phyloP scores from a whole-genome alignment of 2,888 invertebrate species.

The Metalampra italica region DNA sequence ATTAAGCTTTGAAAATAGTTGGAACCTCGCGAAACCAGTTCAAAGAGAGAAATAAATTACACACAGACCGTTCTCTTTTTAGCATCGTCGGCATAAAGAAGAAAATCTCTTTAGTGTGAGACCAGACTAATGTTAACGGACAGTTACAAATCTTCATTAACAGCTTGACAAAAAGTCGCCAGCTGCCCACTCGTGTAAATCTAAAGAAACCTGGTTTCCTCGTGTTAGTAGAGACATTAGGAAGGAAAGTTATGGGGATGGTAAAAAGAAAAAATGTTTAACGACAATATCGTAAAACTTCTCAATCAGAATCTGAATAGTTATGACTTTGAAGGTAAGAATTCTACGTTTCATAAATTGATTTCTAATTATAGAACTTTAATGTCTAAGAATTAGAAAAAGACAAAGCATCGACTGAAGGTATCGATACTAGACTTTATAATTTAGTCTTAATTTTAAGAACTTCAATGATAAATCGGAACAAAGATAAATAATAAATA shows the following conservation, averaged over 20 bases:
- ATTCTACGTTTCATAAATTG: neutral
- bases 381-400: too few relatives aligned
- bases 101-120: conserved; percentile 46
- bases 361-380: too few relatives aligned
- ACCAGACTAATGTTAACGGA: conserved; percentile 53
- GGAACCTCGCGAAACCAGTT: conserved; percentile 45
- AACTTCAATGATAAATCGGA: too few relatives aligned
- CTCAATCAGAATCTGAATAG: conserved; percentile 3
- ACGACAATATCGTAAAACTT: conserved; percentile 5
- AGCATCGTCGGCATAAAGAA: conserved; percentile 41
- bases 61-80: conserved; percentile 41
- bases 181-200: conserved; percentile 53
- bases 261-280: conserved; percentile 11
- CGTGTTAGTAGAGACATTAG: conserved; percentile 24
- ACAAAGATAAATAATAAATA: too few relatives aligned
- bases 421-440: too few relatives aligned
- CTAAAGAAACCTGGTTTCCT: conserved; percentile 40
- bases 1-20: conserved; percentile 44
- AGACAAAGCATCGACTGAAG: too few relatives aligned
- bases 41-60: conserved; percentile 60
- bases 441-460: too few relatives aligned
- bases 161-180: conserved; percentile 61
- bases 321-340: too few relatives aligned
- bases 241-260: conserved; percentile 17
- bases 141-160: conserved; percentile 70